Base-by-base conservation (phyloP, 2,888 invertebrate species). In the Scaptomyza parva region DNA sequence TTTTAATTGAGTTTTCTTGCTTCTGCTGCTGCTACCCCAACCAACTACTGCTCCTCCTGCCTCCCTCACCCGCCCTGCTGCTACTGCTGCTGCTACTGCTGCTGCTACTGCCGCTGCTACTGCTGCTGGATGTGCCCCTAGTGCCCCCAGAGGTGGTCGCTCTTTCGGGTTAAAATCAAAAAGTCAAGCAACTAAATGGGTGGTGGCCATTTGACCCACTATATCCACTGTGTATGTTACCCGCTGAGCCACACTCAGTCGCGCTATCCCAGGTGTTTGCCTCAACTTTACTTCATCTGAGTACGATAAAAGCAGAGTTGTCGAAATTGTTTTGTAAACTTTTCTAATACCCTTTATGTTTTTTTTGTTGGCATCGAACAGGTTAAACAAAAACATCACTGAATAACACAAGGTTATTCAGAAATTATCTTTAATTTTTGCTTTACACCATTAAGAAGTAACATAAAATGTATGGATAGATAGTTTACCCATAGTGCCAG, bases 1-100 rank as follows among this genome's bases (percentile, higher is more conserved):
- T 86, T 86, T 86, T 86, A 86, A 86, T 86, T 86, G 88, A 86
- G 85, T 86, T 86, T 88, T 71, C 85, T 86, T 76, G 76, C 83
- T 73, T 20, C 43, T 9, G 12, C 33, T 30, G n/a, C 37, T 12
- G 12, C 41, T n/a, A n/a, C n/a, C n/a, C n/a, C n/a, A n/a, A n/a
- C 22, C 14, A n/a, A n/a, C n/a, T n/a, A n/a, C 20, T 11, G 20
- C 37, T 17, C 9, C 44, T 9, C 8, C 33, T 18, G 14, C 28
- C 28, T 6, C 9, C 28, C 2, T 9, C 6, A 9, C n/a, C n/a
- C n/a, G n/a, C n/a, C n/a, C n/a, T 24, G 40, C 20, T 24, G n/a
- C 47, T 7, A 4, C 47, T 9, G n/a, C 33, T 24, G 33, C 20
- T 39, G 26, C 24, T 6, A 6, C 47, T 9, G n/a, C 33, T 24